Evolutionary conservation across 2,113 vertebrate species (phyloP).

Genomic region (Catharus minimus): DNA sequence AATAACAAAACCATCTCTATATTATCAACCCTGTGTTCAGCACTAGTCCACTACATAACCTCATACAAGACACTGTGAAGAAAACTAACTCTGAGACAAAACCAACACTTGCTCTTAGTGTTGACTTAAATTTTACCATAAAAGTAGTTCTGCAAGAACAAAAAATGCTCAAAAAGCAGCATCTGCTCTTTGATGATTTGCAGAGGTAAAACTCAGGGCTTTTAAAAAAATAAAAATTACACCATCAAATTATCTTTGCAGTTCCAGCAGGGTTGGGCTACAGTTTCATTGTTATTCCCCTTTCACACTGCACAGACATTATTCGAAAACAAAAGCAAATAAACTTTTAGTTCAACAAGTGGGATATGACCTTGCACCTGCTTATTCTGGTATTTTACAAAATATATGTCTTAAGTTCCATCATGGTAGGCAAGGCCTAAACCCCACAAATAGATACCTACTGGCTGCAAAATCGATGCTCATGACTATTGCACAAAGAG

Average conservation of each 20-base stretch:
- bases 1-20: neutral
- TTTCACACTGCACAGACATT: neutral
- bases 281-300: neutral
- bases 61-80: neutral
- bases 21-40: neutral
- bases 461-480: neutral
- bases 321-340: neutral
- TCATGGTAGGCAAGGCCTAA: neutral
- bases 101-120: neutral
- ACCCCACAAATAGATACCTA: neutral
- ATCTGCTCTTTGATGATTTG: neutral
- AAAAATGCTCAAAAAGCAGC: neutral
- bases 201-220: neutral
- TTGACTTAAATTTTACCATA: neutral
- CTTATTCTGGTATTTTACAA: neutral
- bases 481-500: neutral
- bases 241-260: neutral
- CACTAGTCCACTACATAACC: too few relatives aligned
- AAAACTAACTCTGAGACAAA: neutral
- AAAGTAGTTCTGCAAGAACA: neutral
- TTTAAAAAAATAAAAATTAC: neutral
- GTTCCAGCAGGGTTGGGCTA: neutral
- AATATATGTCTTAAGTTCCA: neutral
- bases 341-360: neutral
- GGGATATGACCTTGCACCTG: neutral